These are phyloP conservation scores for Cylindroiulus punctatus DNA, from an alignment of 2,888 invertebrate genomes.

Conservation along the genomic window DNA sequence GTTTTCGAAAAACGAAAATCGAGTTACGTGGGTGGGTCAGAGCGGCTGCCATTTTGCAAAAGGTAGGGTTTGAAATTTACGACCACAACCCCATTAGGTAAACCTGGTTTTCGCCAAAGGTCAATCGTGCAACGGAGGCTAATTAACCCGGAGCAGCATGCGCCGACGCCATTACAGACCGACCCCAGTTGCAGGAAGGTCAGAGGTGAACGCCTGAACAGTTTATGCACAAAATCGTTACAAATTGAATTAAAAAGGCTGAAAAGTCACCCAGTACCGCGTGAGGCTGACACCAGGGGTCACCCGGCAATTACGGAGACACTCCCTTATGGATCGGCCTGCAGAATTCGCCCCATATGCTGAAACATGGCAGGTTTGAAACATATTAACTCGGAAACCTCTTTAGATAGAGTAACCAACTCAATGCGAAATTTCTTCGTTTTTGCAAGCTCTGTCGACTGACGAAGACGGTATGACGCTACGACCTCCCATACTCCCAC, in stretches of 20 bases:
- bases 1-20: not conserved
- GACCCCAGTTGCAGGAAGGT: not conserved
- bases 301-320: not conserved
- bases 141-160: not conserved
- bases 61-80: not conserved
- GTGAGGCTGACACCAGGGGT: not conserved
- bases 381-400: not conserved
- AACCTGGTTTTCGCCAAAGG: not conserved
- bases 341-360: not conserved
- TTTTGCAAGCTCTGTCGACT: too few relatives aligned
- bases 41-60: not conserved
- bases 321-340: not conserved
- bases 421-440: too few relatives aligned
- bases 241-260: not conserved
- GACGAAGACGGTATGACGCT: too few relatives aligned
- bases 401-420: not conserved
- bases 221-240: not conserved
- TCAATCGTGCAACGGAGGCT: not conserved
- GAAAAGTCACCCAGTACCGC: not conserved
- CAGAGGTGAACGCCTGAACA: not conserved
- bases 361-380: not conserved
- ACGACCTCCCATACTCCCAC: too few relatives aligned
- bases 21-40: not conserved
- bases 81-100: not conserved
- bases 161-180: not conserved